Percentiles rank a stretch among this genome's conserved stretches.
These are phyloP conservation scores for Lepas anatifera DNA, from an alignment of 2,888 invertebrate species.

Conservation along the genomic window DNA sequence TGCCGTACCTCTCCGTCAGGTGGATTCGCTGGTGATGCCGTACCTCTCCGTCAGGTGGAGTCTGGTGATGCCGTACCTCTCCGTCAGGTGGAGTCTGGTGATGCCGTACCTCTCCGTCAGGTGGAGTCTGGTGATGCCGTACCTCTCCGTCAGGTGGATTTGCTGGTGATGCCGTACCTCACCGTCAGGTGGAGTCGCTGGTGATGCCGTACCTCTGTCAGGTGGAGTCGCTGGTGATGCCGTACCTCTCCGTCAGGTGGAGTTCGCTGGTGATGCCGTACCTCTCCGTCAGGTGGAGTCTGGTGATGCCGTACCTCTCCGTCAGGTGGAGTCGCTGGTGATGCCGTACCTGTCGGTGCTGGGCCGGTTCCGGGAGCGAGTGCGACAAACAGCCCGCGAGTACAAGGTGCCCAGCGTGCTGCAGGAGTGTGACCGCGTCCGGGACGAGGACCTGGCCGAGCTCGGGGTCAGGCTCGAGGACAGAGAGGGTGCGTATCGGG, in stretches of 20 bases:
- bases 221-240: too few relatives aligned
- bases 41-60: constrained; percentile 52
- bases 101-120: background rate
- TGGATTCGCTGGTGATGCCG: constrained; percentile 52
- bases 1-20: background rate
- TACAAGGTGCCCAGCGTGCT: constrained; percentile 56
- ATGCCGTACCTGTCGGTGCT: constrained; percentile 81
- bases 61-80: background rate
- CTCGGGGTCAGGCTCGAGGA: constrained; percentile 92
- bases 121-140: background rate
- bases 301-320: too few relatives aligned
- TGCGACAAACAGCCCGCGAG: constrained; percentile 53
- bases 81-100: background rate
- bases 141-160: background rate
- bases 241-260: background rate
- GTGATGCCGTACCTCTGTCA: background rate
- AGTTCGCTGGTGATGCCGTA: too few relatives aligned
- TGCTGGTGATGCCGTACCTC: background rate
- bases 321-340: constrained; percentile 35
- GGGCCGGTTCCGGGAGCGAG: constrained; percentile 69
- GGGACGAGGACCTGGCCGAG: constrained; percentile 76
- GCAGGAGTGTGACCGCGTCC: constrained; percentile 69
- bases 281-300: too few relatives aligned
- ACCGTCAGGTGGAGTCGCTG: too few relatives aligned
- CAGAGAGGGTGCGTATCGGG: constrained; percentile 41